Conservation (phyloP, 64 coral and sea anemone genomes). For the Montipora capricornis region DNA sequence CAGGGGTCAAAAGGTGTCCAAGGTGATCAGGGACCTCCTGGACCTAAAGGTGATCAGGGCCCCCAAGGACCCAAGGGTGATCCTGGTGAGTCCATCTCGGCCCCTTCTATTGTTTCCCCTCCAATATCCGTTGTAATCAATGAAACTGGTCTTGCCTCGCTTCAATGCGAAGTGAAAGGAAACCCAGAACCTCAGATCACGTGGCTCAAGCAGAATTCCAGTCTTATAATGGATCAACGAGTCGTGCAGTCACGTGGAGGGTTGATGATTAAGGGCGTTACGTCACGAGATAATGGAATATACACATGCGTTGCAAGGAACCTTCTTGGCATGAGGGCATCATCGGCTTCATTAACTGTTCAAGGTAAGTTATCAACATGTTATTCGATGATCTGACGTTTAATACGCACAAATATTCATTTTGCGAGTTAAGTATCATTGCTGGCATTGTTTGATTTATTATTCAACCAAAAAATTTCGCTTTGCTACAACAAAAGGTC, state of each 20-base stretch:
- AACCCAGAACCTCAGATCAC: slow-evolving; percentile 52
- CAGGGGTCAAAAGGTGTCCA: slow-evolving; percentile 5
- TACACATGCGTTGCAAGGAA: slow-evolving; percentile 29
- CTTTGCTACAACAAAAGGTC: no score
- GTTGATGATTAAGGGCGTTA: slow-evolving; percentile 24
- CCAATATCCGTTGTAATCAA: slow-evolving; percentile 38
- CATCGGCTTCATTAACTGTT: slow-evolving; percentile 38
- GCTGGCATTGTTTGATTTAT: no score
- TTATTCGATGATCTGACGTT: no score
- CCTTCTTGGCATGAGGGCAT: not conserved
- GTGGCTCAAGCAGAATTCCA: slow-evolving; percentile 58
- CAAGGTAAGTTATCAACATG: slow-evolving; percentile 11
- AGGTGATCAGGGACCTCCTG: slow-evolving; percentile 43
- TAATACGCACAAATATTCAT: no score
- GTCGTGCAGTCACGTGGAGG: not conserved
- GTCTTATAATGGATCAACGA: not conserved
- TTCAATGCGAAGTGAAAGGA: slow-evolving; percentile 66
- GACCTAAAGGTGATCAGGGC: slow-evolving; percentile 45
- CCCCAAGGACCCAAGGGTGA: slow-evolving; percentile 46
- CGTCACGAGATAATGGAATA: slow-evolving; percentile 20
- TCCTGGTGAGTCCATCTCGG: slow-evolving; percentile 45
- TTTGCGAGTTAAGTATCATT: no score
- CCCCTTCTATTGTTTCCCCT: slow-evolving; percentile 36
- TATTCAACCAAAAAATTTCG: no score
- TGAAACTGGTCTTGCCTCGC: slow-evolving; percentile 36